These are phyloP conservation scores for Rhinichthys klamathensis DNA, from an alignment of 2,113 vertebrate genomes.

Conservation along the genomic window DNA sequence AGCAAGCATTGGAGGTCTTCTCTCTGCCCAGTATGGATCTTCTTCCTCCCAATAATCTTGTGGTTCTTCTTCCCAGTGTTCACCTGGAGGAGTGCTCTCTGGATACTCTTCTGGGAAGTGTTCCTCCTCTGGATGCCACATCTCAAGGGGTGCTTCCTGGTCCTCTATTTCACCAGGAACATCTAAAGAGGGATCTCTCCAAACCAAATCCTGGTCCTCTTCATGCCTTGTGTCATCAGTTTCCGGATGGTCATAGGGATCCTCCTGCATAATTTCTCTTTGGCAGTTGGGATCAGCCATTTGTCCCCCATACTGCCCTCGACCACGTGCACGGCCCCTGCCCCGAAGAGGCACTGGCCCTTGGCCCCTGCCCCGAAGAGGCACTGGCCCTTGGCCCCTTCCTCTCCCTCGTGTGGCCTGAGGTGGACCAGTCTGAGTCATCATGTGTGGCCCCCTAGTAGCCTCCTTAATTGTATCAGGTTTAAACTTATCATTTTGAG, in stretches of 20 bases:
- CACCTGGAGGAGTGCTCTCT: conserved; percentile 75
- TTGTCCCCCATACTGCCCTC: conserved; percentile 59
- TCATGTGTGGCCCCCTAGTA: conserved; percentile 57
- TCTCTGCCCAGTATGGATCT: conserved; percentile 83
- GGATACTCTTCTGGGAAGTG: conserved; percentile 73
- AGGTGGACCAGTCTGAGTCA: conserved; percentile 55
- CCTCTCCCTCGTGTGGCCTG: conserved; percentile 62
- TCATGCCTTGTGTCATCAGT: conserved; percentile 65
- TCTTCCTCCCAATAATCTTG: conserved; percentile 82
- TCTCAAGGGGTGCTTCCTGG: conserved; percentile 61
- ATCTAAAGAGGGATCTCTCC: conserved; percentile 71
- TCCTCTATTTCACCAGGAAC: conserved; percentile 70
- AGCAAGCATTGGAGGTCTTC: conserved; percentile 77
- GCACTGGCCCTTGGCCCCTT: conserved; percentile 63
- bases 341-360: conserved; percentile 48
- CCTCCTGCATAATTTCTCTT: conserved; percentile 55
- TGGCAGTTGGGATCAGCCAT: conserved; percentile 48
- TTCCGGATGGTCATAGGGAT: conserved; percentile 67
- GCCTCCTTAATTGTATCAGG: conserved; percentile 69
- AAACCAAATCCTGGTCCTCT: conserved; percentile 65
- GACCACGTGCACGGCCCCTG: conserved; percentile 67
- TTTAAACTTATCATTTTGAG: conserved; percentile 73
- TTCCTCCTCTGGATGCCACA: conserved; percentile 81
- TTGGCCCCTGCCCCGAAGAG: conserved; percentile 62
- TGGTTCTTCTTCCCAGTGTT: conserved; percentile 84